Percentiles rank a stretch among this genome's conserved stretches.
phyloP scores from a whole-genome alignment of 2,797 vertebrate genomes.

The Mormyrops attenuatus region DNA sequence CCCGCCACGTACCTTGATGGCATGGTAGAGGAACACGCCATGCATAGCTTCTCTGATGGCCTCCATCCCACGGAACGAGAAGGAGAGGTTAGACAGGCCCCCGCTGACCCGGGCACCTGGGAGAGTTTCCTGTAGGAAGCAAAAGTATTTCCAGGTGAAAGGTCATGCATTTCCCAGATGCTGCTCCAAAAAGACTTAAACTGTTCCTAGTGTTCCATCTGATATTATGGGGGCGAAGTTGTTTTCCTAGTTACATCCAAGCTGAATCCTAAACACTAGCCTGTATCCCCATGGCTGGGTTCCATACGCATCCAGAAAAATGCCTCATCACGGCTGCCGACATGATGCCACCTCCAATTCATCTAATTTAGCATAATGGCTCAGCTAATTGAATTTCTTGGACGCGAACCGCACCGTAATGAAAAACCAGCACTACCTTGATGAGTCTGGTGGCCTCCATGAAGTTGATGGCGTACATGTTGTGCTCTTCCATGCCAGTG shows the following conservation, averaged over 20 bases:
- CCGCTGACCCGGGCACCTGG: slow-evolving; percentile 84
- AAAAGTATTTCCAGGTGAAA: background rate
- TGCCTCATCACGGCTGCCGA: background rate
- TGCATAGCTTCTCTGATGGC: slow-evolving; percentile 94
- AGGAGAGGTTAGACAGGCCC: slow-evolving; percentile 94
- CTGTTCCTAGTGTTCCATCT: background rate
- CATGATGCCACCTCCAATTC: background rate
- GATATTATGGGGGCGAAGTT: background rate
- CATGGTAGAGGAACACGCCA: slow-evolving; percentile 87
- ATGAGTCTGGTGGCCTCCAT: slow-evolving; percentile 78
- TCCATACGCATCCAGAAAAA: background rate
- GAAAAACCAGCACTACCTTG: slow-evolving; percentile 64
- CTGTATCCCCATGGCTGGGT: background rate
- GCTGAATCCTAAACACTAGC: background rate
- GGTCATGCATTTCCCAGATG: background rate
- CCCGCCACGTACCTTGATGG: slow-evolving; percentile 75
- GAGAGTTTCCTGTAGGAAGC: slow-evolving; percentile 67
- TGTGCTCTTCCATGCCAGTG: slow-evolving; percentile 95
- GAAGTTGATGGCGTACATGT: slow-evolving; percentile 80
- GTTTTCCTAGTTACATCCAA: background rate
- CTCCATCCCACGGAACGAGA: slow-evolving; percentile 96
- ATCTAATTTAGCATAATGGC: background rate
- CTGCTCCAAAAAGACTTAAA: background rate
- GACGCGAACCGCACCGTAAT: background rate
- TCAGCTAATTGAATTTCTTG: background rate